Base-by-base conservation (phyloP, 2,113 vertebrate species). In the Larimichthys crocea region DNA sequence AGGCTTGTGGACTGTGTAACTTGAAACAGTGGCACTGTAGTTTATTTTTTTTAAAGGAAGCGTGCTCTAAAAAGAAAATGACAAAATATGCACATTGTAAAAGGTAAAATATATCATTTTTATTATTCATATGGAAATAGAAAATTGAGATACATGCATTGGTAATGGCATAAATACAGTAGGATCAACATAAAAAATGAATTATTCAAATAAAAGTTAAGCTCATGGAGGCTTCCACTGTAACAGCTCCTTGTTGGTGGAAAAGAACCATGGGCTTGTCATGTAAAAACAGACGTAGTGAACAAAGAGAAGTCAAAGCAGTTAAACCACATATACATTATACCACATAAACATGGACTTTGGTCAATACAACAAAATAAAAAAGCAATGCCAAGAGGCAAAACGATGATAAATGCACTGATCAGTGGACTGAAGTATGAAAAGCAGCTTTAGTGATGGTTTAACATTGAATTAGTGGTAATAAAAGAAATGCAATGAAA, bases 61-160 rank as follows among this genome's bases (percentile, higher is more conserved):
- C 3, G 6, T 44, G 31, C 29, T 16, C 20, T 49, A 44, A 59
- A 59, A 4, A 31, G 5, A 63, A 63, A 55, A 0, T 11, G 11
- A 74, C 31, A 46, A 31, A 72, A 53, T 10, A 73, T 40, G 8
- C 10, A 53, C 15, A 50, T 24, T 4, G 55, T 52, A 26, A 79
- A 74, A 80, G 9, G n/a, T 71, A 86, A 77, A 77, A 76, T 80
- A 79, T 77, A 80, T 46, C 3, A 60, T 84, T 89, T 90, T 86
- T 88, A 91, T 89, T 90, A 83, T 80, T 86, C 9, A 68, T 86
- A 80, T 67, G 44, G 68, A 79, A 91, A 91, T 91, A 91, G 64
- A 92, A 92, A 92, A 91, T 82, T 35, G 76, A 77, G 72, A 84
- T 85, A 84, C 88, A 92, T 92, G 87, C 89, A 90, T 53, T 70